Base-by-base conservation (phyloP, 1,140 invertebrate genomes). In the Drosophila lini region DNA sequence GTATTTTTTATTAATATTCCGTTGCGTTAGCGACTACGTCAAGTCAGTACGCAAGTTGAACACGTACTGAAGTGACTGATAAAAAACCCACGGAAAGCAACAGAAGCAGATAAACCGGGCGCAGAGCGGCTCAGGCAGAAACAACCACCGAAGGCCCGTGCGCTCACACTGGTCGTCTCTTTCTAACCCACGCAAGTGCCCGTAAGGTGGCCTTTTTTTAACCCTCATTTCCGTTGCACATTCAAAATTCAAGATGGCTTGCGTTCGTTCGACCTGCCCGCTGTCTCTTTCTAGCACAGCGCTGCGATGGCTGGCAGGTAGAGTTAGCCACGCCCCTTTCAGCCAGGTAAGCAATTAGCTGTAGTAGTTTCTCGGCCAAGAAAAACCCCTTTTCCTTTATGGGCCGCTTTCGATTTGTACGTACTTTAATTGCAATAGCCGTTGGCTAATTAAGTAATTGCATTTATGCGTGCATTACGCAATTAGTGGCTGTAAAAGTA, bases 401-500 rank as follows among this genome's bases (percentile, higher is more conserved):
- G 61, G 52, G 15, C 52, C 61, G 50, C 57, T 74, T 86, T 88
- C 83, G 83, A 86, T 88, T 83, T 88, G 83, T 79, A 81, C 56
- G 60, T 71, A 77, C 31, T 70, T 55, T 78, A 83, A 88, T 86
- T 88, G 70, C 84, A 67, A 88, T 80, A 83, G 82, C 82, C 81
- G 69, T 70, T 81, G 82, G 74, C 75, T 80, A 86, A 86, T 88
- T 86, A 82, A 86, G 82, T 88, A 88, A 88, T 88, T 88, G 65
- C 76, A 74, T 63, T 40, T 47, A 48, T 50, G 74, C 79, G 60
- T 73, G 77, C 67, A 77, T 88, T 88, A 88, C 79, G 82, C 82
- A 86, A 86, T 86, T 86, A 86, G 76, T 80, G 82, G 76, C 56
- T 63, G 41, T 86, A 86, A 88, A 86, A 80, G 74, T 67, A 83